Conservation (phyloP, 2,888 invertebrate genomes). For the Diaprepes abbreviatus region DNA sequence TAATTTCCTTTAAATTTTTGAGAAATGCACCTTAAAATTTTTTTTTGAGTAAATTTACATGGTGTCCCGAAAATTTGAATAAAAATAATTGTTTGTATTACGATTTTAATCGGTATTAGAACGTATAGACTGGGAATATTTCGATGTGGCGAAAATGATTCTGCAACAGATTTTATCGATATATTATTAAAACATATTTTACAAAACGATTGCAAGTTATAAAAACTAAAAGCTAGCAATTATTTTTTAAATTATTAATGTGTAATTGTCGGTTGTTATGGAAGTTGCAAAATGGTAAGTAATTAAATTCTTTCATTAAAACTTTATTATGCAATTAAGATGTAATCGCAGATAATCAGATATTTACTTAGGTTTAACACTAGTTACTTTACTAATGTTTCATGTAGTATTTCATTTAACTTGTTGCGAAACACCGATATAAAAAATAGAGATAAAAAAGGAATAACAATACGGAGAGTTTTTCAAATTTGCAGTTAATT, state of each 20-base stretch:
- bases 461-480: no score
- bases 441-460: no score
- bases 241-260: neutral
- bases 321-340: neutral
- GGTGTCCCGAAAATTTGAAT: no score
- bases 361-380: neutral
- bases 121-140: no score
- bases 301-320: neutral
- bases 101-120: no score
- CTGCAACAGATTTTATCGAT: constrained; percentile 2
- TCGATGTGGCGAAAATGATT: no score
- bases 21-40: no score
- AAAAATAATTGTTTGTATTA: no score
- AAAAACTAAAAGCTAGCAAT: neutral
- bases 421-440: neutral
- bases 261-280: neutral
- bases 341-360: neutral
- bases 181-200: neutral
- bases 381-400: neutral
- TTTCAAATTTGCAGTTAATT: no score
- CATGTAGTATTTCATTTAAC: neutral
- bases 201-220: neutral
- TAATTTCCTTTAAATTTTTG: no score
- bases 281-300: neutral
- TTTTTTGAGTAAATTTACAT: no score